phyloP scores from a whole-genome alignment of 1,140 invertebrate genomes.

The Berghia stephanieae region DNA sequence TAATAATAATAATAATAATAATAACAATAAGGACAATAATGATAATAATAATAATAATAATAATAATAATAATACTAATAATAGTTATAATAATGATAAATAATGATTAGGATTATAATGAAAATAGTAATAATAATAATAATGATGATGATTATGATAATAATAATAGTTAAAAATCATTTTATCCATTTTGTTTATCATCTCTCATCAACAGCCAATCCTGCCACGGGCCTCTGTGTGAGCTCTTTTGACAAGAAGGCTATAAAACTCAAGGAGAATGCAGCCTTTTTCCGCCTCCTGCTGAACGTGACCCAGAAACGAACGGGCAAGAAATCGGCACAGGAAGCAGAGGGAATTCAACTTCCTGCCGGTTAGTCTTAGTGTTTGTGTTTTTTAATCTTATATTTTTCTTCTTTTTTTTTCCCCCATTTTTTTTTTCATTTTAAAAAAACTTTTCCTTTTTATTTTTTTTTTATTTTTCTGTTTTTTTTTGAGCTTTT shows the following conservation, averaged over 20 bases:
- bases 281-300: slow-evolving; percentile 33
- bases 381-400: slow-evolving; percentile 20
- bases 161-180: too few relatives aligned
- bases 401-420: too few relatives aligned
- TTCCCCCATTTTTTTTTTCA: too few relatives aligned
- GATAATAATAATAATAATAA: too few relatives aligned
- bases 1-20: too few relatives aligned
- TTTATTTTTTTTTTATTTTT: background rate
- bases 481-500: too few relatives aligned
- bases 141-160: too few relatives aligned
- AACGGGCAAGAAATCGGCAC: background rate
- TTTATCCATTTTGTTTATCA: background rate
- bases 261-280: slow-evolving; percentile 30
- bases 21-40: too few relatives aligned
- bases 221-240: slow-evolving; percentile 33
- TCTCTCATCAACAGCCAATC: slow-evolving; percentile 34
- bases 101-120: too few relatives aligned
- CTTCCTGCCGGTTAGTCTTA: slow-evolving; percentile 36
- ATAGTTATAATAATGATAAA: too few relatives aligned
- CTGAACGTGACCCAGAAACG: slow-evolving; percentile 13
- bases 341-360: slow-evolving; percentile 31
- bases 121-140: too few relatives aligned
- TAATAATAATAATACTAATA: too few relatives aligned
- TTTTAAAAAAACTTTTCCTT: background rate
- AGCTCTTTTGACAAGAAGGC: slow-evolving; percentile 39